Percentiles rank a stretch among this genome's conserved stretches.
Evolutionary conservation across 2,113 vertebrate species (phyloP).

Genomic region (Struthio camelus): DNA sequence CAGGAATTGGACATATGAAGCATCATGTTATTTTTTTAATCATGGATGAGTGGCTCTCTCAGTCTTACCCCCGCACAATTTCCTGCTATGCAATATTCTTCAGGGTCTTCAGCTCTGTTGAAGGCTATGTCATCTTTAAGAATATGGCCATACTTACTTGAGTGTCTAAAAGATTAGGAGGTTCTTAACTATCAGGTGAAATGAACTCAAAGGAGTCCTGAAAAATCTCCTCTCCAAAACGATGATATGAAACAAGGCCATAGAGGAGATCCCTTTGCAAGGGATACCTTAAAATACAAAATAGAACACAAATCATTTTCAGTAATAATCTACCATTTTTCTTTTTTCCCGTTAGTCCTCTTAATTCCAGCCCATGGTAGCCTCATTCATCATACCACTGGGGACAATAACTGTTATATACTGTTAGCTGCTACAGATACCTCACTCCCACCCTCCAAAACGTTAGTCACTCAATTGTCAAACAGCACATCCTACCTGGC

Average conservation of each 20-base stretch:
- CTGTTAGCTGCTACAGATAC: neutral
- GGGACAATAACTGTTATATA: neutral
- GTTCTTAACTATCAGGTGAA: slow-evolving; percentile 77
- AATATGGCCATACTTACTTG: slow-evolving; percentile 41
- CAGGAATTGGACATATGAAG: neutral
- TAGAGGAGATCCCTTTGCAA: slow-evolving; percentile 77
- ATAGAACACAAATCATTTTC: neutral
- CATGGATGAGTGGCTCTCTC: neutral
- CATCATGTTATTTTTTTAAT: neutral
- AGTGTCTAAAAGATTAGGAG: slow-evolving; percentile 75
- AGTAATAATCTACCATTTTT: neutral
- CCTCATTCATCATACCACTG: neutral
- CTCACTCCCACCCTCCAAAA: neutral
- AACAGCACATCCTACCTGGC: slow-evolving; percentile 32
- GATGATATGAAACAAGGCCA: slow-evolving; percentile 75
- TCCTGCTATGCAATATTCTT: neutral
- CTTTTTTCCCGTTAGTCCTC: neutral
- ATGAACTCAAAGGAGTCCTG: slow-evolving; percentile 76
- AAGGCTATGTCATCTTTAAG: neutral
- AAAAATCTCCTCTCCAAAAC: slow-evolving; percentile 76
- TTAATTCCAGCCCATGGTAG: neutral
- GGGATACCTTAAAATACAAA: slow-evolving; percentile 24
- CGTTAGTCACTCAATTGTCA: accelerated
- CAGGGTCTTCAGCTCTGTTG: neutral
- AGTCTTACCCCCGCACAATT: neutral